A percentile compares a stretch with the other conserved stretches of the same genome.
Conservation (phyloP, 2,888 invertebrate genomes). For the Cremastobaeus sp. region DNA sequence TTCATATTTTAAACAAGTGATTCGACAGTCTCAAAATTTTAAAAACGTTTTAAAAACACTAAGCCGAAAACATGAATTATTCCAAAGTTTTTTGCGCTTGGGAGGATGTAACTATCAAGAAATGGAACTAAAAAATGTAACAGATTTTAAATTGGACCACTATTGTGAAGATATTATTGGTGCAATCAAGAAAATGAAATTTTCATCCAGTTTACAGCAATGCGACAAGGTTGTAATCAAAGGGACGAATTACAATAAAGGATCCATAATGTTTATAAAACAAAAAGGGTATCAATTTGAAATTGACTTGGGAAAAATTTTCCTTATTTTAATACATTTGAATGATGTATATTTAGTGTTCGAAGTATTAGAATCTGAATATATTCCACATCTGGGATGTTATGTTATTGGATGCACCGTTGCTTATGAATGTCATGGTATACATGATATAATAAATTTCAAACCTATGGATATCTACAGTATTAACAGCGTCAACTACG, state of each 20-base stretch:
- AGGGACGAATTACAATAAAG: constrained; percentile 43
- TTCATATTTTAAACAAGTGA: constrained; percentile 59
- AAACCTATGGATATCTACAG: too few species aligned
- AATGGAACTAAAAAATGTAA: constrained; percentile 21
- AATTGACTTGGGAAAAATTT: constrained; percentile 39
- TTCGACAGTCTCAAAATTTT: constrained; percentile 6
- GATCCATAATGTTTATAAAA: constrained; percentile 22
- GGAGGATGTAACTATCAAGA: not conserved
- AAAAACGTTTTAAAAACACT: not conserved
- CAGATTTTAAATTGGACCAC: not conserved
- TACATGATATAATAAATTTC: too few species aligned
- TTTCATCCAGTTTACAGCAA: constrained; percentile 1
- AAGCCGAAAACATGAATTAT: constrained; percentile 9
- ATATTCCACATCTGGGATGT: constrained; percentile 5
- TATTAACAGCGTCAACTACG: too few species aligned
- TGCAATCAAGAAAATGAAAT: not conserved
- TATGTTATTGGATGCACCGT: not conserved
- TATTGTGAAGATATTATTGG: constrained; percentile 1
- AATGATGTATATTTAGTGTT: constrained; percentile 10
- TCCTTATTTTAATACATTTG: constrained; percentile 11
- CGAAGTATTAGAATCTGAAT: constrained; percentile 27
- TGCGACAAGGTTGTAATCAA: constrained; percentile 28
- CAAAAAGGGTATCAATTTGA: constrained; percentile 41
- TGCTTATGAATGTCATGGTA: not conserved
- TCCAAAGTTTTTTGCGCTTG: constrained; percentile 19